These are phyloP conservation scores for Drosophila simulans DNA, from an alignment of 1,140 invertebrate genomes.

Conservation along the genomic window DNA sequence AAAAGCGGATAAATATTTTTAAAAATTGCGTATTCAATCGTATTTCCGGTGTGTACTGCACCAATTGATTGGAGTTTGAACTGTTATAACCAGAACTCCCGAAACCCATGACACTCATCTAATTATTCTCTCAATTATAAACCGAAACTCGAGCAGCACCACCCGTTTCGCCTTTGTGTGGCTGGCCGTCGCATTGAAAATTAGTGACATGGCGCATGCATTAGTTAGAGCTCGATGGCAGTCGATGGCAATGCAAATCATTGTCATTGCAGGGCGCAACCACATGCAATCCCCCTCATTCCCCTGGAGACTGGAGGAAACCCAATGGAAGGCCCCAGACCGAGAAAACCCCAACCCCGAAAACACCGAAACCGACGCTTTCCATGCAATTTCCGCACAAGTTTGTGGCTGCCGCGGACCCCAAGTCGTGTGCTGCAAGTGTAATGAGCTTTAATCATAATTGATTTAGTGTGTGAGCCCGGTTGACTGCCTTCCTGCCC, in stretches of 20 bases:
- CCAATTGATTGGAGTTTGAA: not conserved
- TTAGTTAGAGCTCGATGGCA: constrained; percentile 39
- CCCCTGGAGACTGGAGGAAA: constrained; percentile 6
- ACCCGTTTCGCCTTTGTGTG: constrained; percentile 32
- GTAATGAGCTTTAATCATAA: constrained; percentile 83
- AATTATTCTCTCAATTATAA: constrained; percentile 78
- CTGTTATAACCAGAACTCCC: constrained; percentile 2
- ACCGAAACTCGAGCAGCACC: constrained; percentile 7
- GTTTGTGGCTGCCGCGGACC: constrained; percentile 55
- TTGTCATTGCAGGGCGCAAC: constrained; percentile 71
- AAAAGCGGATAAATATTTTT: too few species aligned
- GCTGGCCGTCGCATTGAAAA: constrained; percentile 28
- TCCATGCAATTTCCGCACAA: constrained; percentile 70
- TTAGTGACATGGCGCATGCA: constrained; percentile 46
- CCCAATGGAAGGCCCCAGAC: constrained; percentile 6
- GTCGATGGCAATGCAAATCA: constrained; percentile 72
- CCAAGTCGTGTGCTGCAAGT: constrained; percentile 49
- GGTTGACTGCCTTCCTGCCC: constrained; percentile 13
- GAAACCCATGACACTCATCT: constrained; percentile 61
- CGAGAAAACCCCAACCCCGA: constrained; percentile 13
- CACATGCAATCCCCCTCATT: constrained; percentile 42
- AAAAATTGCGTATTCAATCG: too few species aligned
- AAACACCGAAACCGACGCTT: constrained; percentile 10
- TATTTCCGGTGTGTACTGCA: not conserved
- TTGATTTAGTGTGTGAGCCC: constrained; percentile 69